Evolutionary conservation across 2,797 vertebrate genomes (phyloP), one percentile per base, ranked within the genome.

Genomic region (Percopsis omiscomaycus): DNA sequence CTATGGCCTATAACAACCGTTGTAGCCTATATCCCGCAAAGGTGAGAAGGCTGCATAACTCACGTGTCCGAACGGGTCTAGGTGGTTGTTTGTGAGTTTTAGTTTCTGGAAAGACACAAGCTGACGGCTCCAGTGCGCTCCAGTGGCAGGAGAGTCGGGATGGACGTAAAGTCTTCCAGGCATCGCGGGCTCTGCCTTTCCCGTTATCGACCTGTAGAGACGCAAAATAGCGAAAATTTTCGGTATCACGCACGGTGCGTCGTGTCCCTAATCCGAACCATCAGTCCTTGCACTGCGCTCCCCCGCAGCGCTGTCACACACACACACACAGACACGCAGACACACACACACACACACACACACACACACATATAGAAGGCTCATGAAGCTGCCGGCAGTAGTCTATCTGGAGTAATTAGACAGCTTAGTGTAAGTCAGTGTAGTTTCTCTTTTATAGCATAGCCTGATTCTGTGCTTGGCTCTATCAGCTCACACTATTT

Each of bases 31-130:
- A n/a, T 1, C 11, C 46, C 46, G 13, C 46, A 48, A 22, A 22
- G 22, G 22, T 16, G 44, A 45, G 5, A 16, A 27, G 47, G 4
- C 32, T 8, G 32, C 32, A 44, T 29, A 63, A 83, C 97, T 96
- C 79, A 98, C 97, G 0, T 99, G 96, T 71, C 97, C 97, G 57
- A 99, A 98, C 0, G 97, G 96, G 68, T 99, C 97, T 57, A 99
- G 93, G 88, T 98, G 97, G 86, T 99, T 98, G 85, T 99, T 99
- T 81, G 97, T 99, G 71, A 99, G 94, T 78, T 99, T 99, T 66
- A 99, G 94, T 58, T 98, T 99, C 87, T 99, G 97, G 79, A 99
- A 98, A 47, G 97, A 98, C 56, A 99, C 95, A 0, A 98, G 89
- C 83, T 99, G 97, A 78, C 96, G 89, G 94, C 96, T 98, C 97